Evolutionary conservation across 2,888 invertebrate species (phyloP), one percentile per base, ranked within the genome.

Genomic region (Gortyna flavago): DNA sequence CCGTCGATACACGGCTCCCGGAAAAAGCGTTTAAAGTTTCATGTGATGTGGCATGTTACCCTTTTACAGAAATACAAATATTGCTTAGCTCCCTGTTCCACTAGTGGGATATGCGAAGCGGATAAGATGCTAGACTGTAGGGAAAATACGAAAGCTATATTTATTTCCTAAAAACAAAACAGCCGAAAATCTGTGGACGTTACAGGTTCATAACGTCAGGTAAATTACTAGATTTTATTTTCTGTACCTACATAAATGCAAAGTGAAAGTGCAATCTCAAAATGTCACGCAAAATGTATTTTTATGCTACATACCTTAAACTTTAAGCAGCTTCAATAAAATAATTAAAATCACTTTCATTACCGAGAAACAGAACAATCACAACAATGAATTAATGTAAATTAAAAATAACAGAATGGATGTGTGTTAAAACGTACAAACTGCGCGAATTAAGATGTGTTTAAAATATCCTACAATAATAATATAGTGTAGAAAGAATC

Each of bases 21-120:
- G 96, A 96, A 95, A 95, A 94, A 85, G 90, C 83, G 93, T 94
- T 89, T 96, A 87, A 85, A 79, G 90, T 96, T 96, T 92, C 96
- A 89, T 83, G 84, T 85, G 89, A 86, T 89, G 90, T 89, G 90
- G 87, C 85, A 93, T 89, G 90, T 91, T 89, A 94, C 93, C 96
- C 93, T 93, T 95, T 95, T 85, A 86, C 88, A 89, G 90, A 89
- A 94, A 95, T 91, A 91, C 91, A 94, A 95, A 95, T 90, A 94
- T 89, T 89, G 83, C 87, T 89, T 89, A 83, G 78, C 71, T 72
- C 87, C 82, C 81, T 87, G 80, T 92, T 91, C 93, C 90, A 92
- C 91, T 35, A 61, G 29, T 93, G 21, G 21, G 13, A 18, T 16
- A 59, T 62, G n/a, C 18, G 8, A 48, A 41, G 32, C 64, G 25